Conservation (phyloP, 2,888 invertebrate species). For the Hirtodrosophila histrioides region DNA sequence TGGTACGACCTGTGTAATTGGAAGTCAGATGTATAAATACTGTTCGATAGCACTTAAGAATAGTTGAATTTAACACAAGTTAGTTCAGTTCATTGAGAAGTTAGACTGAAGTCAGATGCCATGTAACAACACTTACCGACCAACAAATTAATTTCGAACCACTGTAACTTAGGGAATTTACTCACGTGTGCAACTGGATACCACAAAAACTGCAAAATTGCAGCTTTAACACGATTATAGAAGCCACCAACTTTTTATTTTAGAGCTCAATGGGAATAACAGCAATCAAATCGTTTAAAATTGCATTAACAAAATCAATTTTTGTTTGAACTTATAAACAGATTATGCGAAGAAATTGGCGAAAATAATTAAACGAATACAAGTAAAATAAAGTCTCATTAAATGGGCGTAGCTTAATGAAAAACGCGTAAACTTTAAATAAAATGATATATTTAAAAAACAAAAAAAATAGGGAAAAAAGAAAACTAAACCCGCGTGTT, state of each 20-base stretch:
- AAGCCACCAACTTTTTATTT: constrained; percentile 1
- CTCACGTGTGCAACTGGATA: constrained; percentile 42
- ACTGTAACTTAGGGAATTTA: constrained; percentile 31
- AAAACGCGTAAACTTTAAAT: constrained; percentile 46
- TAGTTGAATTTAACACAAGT: constrained; percentile 19
- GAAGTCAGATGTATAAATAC: not conserved
- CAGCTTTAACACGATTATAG: constrained; percentile 2
- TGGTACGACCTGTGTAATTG: not conserved
- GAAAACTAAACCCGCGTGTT: constrained; percentile 30
- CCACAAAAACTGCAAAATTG: not conserved
- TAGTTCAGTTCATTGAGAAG: not conserved
- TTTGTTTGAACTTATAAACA: constrained; percentile 55
- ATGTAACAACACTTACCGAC: too few species aligned
- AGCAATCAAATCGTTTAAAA: constrained; percentile 22
- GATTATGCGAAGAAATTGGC: constrained; percentile 44
- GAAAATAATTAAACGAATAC: constrained; percentile 42
- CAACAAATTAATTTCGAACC: constrained; percentile 9
- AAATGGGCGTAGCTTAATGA: constrained; percentile 46
- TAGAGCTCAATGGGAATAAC: not conserved
- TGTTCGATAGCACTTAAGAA: too few species aligned
- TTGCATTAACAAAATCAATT: constrained; percentile 34
- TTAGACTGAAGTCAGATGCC: not conserved
- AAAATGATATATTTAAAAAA: constrained; percentile 44
- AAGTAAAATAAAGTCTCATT: constrained; percentile 52
- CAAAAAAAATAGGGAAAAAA: constrained; percentile 21